Evolutionary conservation across 1,140 invertebrate species (phyloP).

Genomic region (Meloidogyne floridensis): DNA sequence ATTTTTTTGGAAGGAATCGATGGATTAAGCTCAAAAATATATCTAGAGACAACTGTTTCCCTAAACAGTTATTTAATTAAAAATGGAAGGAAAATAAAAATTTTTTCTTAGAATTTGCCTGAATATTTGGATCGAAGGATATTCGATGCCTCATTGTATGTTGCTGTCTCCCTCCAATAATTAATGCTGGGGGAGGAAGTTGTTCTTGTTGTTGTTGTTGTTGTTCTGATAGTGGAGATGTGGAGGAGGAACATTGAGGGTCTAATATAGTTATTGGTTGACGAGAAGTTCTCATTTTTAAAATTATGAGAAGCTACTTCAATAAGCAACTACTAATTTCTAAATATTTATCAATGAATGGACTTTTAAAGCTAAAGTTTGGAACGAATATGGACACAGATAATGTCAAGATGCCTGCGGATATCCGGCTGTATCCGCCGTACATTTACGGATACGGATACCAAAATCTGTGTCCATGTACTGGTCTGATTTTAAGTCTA

Average conservation of each 20-base stretch:
- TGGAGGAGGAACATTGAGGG: background rate
- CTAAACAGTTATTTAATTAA: background rate
- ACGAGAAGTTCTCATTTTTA: background rate
- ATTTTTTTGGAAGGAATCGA: background rate
- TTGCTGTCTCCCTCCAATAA: background rate
- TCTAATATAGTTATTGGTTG: background rate
- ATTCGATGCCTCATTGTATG: conserved; percentile 31
- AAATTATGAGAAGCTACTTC: background rate
- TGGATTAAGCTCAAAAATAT: background rate
- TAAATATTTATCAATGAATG: no score
- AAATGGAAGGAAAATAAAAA: background rate
- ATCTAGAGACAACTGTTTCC: background rate
- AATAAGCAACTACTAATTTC: no score
- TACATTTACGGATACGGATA: no score
- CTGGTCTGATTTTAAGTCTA: no score
- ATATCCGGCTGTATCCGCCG: no score
- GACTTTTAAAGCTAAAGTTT: no score
- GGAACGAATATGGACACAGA: no score
- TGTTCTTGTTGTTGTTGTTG: background rate
- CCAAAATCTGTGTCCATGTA: no score
- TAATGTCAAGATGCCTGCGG: no score
- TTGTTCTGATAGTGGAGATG: background rate
- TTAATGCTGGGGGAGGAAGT: background rate
- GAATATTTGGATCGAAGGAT: conserved; percentile 29
- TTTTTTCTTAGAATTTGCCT: background rate